phyloP scores from a whole-genome alignment of 2,113 vertebrate species.

The Eurypyga helias region DNA sequence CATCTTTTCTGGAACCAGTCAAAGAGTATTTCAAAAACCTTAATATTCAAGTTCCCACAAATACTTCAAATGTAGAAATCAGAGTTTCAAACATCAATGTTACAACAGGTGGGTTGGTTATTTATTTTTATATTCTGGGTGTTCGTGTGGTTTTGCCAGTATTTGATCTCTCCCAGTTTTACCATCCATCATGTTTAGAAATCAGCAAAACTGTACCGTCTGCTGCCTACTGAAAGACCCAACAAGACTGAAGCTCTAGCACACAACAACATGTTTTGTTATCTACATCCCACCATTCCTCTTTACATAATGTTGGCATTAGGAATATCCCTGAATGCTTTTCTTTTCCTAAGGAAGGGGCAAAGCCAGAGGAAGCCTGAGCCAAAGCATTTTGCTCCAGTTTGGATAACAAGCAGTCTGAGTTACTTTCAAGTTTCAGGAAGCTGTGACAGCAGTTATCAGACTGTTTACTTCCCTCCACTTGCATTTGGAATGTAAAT shows the following conservation, averaged over 20 bases:
- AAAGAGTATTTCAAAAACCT: slow-evolving; percentile 49
- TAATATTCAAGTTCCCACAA: slow-evolving; percentile 26
- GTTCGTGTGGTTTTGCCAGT: background rate
- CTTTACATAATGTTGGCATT: background rate
- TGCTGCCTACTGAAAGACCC: background rate
- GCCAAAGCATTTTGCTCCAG: background rate
- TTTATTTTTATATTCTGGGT: background rate
- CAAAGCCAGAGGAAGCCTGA: background rate
- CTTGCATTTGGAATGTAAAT: background rate
- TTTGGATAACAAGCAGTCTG: background rate
- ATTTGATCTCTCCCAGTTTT: background rate
- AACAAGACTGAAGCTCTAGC: background rate
- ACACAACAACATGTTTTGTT: background rate
- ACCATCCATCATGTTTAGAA: accelerated
- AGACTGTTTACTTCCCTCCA: slow-evolving; percentile 46
- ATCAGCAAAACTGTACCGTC: background rate
- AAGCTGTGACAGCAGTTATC: background rate
- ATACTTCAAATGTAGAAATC: background rate
- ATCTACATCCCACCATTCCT: background rate
- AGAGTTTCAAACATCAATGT: slow-evolving; percentile 58
- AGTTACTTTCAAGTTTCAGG: slow-evolving; percentile 52
- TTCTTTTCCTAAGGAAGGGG: slow-evolving; percentile 13
- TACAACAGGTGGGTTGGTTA: slow-evolving; percentile 71
- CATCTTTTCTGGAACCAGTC: slow-evolving; percentile 41
- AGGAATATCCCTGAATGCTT: background rate